A percentile compares a stretch with the other conserved stretches of the same genome.
Conservation (phyloP, 2,113 vertebrate species). For the Gadus macrocephalus region DNA sequence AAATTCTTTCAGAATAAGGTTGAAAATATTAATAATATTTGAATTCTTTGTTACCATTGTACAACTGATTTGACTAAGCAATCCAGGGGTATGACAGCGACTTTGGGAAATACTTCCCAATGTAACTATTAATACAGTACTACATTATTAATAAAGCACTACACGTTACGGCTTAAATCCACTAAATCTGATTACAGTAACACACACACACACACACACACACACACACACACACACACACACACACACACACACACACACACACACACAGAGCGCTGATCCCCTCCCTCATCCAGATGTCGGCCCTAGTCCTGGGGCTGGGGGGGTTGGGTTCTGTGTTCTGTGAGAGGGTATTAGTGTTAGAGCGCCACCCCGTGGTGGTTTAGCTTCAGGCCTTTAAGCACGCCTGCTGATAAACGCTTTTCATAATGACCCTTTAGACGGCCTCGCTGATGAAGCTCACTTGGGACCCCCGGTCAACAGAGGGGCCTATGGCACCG, state of each 20-base stretch:
- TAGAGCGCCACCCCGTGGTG: constrained; percentile 1
- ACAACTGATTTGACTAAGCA: too few species aligned
- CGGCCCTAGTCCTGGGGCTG: background rate
- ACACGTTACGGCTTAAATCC: too few species aligned
- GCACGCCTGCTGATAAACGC: background rate
- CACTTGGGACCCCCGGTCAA: too few species aligned
- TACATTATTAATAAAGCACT: too few species aligned
- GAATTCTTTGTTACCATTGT: too few species aligned
- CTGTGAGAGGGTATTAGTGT: background rate
- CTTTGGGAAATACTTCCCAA: too few species aligned
- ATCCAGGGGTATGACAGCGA: too few species aligned
- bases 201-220: background rate
- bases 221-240: background rate
- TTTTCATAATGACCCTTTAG: background rate
- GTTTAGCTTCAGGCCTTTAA: background rate
- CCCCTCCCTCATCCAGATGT: background rate
- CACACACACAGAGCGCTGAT: background rate
- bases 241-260: background rate
- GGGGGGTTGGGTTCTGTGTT: background rate
- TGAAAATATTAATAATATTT: too few species aligned
- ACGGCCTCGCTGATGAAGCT: background rate
- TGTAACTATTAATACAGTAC: too few species aligned
- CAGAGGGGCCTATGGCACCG: too few species aligned
- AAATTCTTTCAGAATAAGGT: too few species aligned
- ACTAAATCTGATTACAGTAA: too few species aligned